phyloP scores from a whole-genome alignment of 2,113 vertebrate genomes.

The Oryzias woworae region DNA sequence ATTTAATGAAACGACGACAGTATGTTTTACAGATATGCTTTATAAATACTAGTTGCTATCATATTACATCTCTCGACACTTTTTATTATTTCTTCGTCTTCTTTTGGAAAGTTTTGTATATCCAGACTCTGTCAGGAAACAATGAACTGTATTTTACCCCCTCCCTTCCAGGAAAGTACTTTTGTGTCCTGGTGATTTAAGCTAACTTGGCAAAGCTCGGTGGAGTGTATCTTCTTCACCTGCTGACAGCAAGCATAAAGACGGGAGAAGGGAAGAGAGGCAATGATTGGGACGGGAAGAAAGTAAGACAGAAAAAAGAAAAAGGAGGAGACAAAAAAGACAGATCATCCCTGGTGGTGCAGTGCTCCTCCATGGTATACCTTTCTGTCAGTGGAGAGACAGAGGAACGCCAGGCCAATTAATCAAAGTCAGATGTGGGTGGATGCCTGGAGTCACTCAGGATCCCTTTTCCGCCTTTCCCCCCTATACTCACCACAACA shows the following conservation, averaged over 20 bases:
- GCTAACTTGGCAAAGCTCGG: constrained; percentile 76
- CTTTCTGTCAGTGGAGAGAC: constrained; percentile 91
- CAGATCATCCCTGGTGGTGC: constrained; percentile 61
- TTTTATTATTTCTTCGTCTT: background rate
- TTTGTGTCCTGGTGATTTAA: constrained; percentile 57
- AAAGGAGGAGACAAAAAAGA: constrained; percentile 25
- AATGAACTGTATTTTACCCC: constrained; percentile 36
- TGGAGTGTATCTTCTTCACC: constrained; percentile 86
- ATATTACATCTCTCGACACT: constrained; percentile 24
- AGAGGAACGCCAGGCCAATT: constrained; percentile 91
- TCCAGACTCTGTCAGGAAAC: constrained; percentile 37
- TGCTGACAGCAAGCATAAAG: constrained; percentile 83
- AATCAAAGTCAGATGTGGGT: constrained; percentile 99
- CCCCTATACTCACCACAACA: constrained; percentile 68
- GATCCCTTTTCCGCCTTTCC: constrained; percentile 90
- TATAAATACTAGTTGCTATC: background rate
- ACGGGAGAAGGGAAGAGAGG: constrained; percentile 15
- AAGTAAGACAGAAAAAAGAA: constrained; percentile 20
- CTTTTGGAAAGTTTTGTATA: constrained; percentile 25
- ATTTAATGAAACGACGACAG: constrained; percentile 9
- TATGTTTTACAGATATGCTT: constrained; percentile 10
- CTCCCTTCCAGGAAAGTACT: constrained; percentile 28
- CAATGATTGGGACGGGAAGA: constrained; percentile 29
- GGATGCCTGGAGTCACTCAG: constrained; percentile 91
- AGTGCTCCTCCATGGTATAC: constrained; percentile 72